Evolutionary conservation across 2,888 invertebrate genomes (phyloP).

Genomic region (Nezara viridula): DNA sequence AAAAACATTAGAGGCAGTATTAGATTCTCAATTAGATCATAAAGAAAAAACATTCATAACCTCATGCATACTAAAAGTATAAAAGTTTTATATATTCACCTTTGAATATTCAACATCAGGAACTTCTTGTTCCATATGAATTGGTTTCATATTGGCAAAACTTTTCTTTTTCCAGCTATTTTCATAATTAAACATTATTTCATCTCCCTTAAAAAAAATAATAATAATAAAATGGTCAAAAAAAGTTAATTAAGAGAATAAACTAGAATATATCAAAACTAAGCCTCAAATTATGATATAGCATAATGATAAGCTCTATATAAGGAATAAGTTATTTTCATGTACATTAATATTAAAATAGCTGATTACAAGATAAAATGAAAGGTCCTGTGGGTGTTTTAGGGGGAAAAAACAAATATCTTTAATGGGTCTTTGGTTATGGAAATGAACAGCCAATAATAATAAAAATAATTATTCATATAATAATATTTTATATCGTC

Average conservation of each 20-base stretch:
- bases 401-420: too few species aligned
- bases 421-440: too few species aligned
- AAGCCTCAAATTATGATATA: neutral
- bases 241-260: neutral
- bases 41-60: neutral
- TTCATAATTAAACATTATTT: constrained; percentile 54
- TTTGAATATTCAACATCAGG: constrained; percentile 63
- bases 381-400: too few species aligned
- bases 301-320: neutral
- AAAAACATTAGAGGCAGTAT: neutral
- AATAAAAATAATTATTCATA: too few species aligned
- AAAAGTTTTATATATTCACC: constrained; percentile 58
- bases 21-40: neutral
- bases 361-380: too few species aligned
- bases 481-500: too few species aligned
- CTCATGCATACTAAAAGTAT: neutral
- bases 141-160: constrained; percentile 58
- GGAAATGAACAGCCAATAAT: too few species aligned
- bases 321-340: neutral
- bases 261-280: neutral
- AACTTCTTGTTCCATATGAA: constrained; percentile 60
- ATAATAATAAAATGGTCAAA: neutral
- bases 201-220: constrained; percentile 59
- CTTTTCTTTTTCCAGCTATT: constrained; percentile 60
- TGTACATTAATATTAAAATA: too few species aligned